Evolutionary conservation across 2,888 invertebrate species (phyloP), one percentile per base, ranked within the genome.

Genomic region (Drosophila ochracea): DNA sequence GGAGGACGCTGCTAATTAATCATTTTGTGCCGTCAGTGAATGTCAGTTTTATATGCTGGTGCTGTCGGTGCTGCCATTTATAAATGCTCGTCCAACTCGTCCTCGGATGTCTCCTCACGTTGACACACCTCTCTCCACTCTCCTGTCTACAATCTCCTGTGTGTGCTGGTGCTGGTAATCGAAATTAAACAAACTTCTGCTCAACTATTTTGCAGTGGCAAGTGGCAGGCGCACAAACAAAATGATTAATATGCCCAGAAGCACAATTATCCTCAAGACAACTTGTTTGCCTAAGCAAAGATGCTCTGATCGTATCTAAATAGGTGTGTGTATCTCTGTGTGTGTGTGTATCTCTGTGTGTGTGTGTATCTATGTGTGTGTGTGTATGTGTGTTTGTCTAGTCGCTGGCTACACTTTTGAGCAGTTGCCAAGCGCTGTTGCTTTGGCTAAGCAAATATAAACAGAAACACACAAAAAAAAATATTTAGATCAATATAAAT

Each of bases 11-110:
- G 37, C 80, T 91, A 90, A 88, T 88, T 88, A 88, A 88, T 88
- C 88, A 88, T 89, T 75, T 78, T 33, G 75, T 47, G 69, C 64
- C 72, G 89, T 89, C 89, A 85, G 81, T 83, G 79, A 75, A 81
- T 87, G 91, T 91, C 91, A 88, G 88, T 76, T 91, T 89, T 89
- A 84, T 91, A 89, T 88, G 91, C 88, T 88, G 89, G 87, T 81
- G 81, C 82, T 89, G 89, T 84, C 87, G 83, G 74, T 73, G 77
- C 80, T 79, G 81, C 83, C 91, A 86, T 90, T 90, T 87, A 89
- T 85, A 72, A 72, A 84, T 74, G 68, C 67, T 37, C 35, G 13
- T 25, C 19, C 67, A 52, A 52, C 64, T 57, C 37, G 21, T 39
- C 50, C 65, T 39, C 10, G 53, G 39, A 43, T 47, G 16, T 9